Evolutionary conservation across 2,113 vertebrate genomes (phyloP).

Genomic region (Athene cunicularia): DNA sequence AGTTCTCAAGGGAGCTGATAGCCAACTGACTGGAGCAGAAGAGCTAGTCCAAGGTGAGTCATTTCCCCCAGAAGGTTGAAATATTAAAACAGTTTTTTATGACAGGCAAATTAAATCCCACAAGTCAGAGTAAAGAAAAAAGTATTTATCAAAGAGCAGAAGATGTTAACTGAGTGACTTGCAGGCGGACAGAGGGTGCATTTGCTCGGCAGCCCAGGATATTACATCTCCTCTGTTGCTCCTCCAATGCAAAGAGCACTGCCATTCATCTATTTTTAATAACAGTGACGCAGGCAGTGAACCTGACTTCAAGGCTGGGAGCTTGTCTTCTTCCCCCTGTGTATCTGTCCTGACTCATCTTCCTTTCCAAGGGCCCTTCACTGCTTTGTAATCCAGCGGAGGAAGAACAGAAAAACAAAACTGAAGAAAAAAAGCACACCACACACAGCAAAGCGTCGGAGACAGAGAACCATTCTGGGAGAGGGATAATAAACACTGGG

Average conservation of each 20-base stretch:
- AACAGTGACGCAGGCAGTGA: constrained; percentile 42
- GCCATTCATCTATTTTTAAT: constrained; percentile 67
- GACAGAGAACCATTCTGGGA: not conserved
- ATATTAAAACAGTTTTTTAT: not conserved
- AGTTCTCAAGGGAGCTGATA: not conserved
- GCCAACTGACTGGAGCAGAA: not conserved
- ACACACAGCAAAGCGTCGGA: not conserved
- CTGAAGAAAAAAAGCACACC: not conserved
- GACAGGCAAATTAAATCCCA: constrained; percentile 49
- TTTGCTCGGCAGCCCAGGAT: not conserved
- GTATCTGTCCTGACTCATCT: constrained; percentile 39
- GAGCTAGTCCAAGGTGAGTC: constrained; percentile 2
- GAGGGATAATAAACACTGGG: not conserved
- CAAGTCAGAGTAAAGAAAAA: not conserved
- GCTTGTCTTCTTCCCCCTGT: not conserved
- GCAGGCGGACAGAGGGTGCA: constrained; percentile 4
- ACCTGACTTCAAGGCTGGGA: constrained; percentile 40
- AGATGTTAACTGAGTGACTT: not conserved
- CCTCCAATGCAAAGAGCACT: not conserved
- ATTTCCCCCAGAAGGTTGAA: not conserved
- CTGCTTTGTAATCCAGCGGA: not conserved
- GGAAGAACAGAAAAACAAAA: not conserved
- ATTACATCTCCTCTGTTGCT: constrained; percentile 9
- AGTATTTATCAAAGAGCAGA: constrained; percentile 6
- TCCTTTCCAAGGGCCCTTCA: not conserved